Evolutionary conservation across 2,113 vertebrate genomes (phyloP), one percentile per base, ranked within the genome.

Genomic region (Ptychochromis oligacanthus): DNA sequence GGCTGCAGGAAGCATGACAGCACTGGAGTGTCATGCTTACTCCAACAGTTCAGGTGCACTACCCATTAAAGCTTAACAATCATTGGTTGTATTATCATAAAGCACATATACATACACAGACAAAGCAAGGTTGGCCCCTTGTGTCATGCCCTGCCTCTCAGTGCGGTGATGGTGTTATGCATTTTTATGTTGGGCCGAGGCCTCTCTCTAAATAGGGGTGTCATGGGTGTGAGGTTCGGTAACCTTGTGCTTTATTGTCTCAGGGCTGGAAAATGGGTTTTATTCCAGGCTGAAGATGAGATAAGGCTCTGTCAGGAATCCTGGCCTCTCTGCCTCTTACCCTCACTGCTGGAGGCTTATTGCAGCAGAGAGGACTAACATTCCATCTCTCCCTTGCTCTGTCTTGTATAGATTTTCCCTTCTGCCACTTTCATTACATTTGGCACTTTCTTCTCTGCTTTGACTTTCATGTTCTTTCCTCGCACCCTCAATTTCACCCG

Each of bases 161-260:
- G 80, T 10, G 22, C 18, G 4, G 59, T 81, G 79, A 72, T 52
- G 85, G 86, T 80, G 79, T 93, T 92, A 94, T 94, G 91, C 92
- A 95, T 95, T 96, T 94, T 93, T 91, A 93, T 90, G 92, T 87
- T 75, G 82, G 84, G 85, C 87, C 80, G 75, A 90, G 85, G 90
- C 85, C 88, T 88, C 74, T 74, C 88, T 94, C 92, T 94, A 94
- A 95, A 94, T 95, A 91, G 88, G 86, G 86, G 92, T 94, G 93
- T 94, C 94, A 95, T 49, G 83, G 93, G 90, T 89, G 88, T 84
- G 80, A 85, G 91, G 90, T 92, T 94, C 65, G 62, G 90, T 95
- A 95, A 94, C 94, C 92, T 95, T 92, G 91, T 87, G 93, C 90
- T 93, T 93, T 95, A 95, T 95, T 95, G 93, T 94, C 91, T 92